Evolutionary conservation across 1,140 invertebrate genomes (phyloP).

Genomic region (honey bee (Apis mellifera)): Amel_HAv3.1 CM009940.2:10971001-10971500

Average conservation of each 20-base stretch:
- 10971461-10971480: neutral
- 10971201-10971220: neutral
- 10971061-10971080: neutral
- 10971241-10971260: neutral
- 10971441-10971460: slow-evolving; percentile 4
- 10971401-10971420: slow-evolving; percentile 31
- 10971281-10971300: neutral
- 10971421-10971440: neutral
- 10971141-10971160: neutral
- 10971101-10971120: neutral
- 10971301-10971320: neutral
- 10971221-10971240: neutral
- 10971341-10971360: neutral
- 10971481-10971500: neutral
- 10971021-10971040: neutral
- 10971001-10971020: neutral
- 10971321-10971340: neutral
- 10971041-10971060: neutral
- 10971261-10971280: too few relatives aligned
- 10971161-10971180: neutral
- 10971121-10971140: neutral
- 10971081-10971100: neutral
- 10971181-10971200: too few relatives aligned
- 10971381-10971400: slow-evolving; percentile 43
- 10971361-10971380: neutral